Evolutionary conservation across 2,797 vertebrate genomes (phyloP), one percentile per base, ranked within the genome.

Genomic region (Amniataba percoides): DNA sequence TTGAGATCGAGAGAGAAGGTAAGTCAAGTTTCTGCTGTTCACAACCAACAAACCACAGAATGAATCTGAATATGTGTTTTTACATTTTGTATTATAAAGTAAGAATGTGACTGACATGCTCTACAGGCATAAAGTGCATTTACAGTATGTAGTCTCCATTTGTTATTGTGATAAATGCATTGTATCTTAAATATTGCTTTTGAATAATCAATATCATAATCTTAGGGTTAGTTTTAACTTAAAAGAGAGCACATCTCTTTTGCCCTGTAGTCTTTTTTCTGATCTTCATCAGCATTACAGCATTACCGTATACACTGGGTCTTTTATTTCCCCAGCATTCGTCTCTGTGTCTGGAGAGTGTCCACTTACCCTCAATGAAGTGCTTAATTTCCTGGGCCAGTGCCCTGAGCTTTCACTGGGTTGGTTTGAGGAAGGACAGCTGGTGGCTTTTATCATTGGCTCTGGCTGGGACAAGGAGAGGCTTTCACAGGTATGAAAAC

Each of bases 1-100:
- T 96, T 34, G 95, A 96, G 87, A 96, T 96, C 2, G 95, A 96
- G 80, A 91, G 94, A 84, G 96, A 96, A 93, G 95, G 95, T 92
- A 80, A 77, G 91, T 40, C 21, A 14, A 13, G n/a, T n/a, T 58
- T 72, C 43, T 46, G 48, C 56, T 57, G 18, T 6, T 21, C 12
- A 31, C 5, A 8, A 13, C 13, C 13, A 25, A 52, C 6, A 42
- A 14, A 4, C 0, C 6, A 2, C 27, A 46, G 5, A 19, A 19
- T 1, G 16, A 1, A 56, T 0, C 12, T 16, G 3, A 31, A 42
- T 36, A 11, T 18, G 18, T 31, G 3, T 42, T 58, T 59, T 63
- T 51, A 62, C 15, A 11, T 5, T 10, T 9, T 43, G 3, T 8
- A n/a, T 65, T 5, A 71, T 2, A 6, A 1, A 12, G 18, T 55